Percentiles rank a stretch among this genome's conserved stretches.
phyloP scores from a whole-genome alignment of 2,888 invertebrate species.

The Homarus gammarus region DNA sequence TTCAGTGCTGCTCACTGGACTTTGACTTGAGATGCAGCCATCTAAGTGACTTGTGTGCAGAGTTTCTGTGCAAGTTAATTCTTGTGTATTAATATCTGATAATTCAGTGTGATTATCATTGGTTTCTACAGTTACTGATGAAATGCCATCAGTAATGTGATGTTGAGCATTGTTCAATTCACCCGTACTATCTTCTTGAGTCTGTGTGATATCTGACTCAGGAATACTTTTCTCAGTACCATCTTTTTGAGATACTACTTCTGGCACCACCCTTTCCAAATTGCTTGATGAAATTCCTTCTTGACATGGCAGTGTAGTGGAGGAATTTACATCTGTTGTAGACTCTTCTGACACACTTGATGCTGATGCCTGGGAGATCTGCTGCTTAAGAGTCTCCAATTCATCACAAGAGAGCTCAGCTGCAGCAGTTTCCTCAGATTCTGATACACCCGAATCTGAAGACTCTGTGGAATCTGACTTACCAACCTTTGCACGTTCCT shows the following conservation, averaged over 20 bases:
- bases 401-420: constrained; percentile 56
- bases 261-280: not conserved
- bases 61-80: not conserved
- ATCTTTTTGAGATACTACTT: constrained; percentile 4
- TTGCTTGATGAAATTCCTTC: not conserved
- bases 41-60: not conserved
- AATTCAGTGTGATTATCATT: not conserved
- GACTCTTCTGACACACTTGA: not conserved
- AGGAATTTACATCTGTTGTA: not conserved
- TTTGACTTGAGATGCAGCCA: not conserved
- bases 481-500: constrained; percentile 37
- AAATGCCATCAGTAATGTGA: constrained; percentile 5
- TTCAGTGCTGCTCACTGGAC: constrained; percentile 2
- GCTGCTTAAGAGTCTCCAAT: constrained; percentile 29
- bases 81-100: not conserved
- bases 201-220: constrained; percentile 3
- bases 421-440: constrained; percentile 64
- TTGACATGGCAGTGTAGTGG: constrained; percentile 32
- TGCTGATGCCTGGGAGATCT: not conserved
- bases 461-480: constrained; percentile 67
- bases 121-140: constrained; percentile 1
- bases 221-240: constrained; percentile 6
- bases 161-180: not conserved
- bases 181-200: constrained; percentile 18
- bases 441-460: constrained; percentile 68